Base-by-base conservation (phyloP, 92 coral and sea anemone species). In the Metridium senile region DNA sequence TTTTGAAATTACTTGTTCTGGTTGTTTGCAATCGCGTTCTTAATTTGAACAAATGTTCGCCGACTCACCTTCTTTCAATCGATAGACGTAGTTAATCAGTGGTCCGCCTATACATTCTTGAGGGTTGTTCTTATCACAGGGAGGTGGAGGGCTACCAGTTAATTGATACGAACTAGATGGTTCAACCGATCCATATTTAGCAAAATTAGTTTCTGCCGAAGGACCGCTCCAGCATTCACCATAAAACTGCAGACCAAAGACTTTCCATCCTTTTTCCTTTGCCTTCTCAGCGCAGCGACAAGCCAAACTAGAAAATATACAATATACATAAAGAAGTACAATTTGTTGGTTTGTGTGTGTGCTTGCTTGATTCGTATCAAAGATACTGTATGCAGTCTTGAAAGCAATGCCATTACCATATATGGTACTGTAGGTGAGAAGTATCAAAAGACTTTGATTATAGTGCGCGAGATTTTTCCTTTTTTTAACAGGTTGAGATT, bases 171-270 rank as follows among this genome's bases (percentile, higher is more conserved):
- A 73, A 45, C 72, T 71, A 26, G 45, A 66, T 1, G 71, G 22
- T 0, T 57, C 18, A 10, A 87, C 86, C 1, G 69, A 34, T 25
- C 91, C 91, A 61, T 87, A 81, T 58, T 87, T 77, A 59, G 62
- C 74, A 76, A 62, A 87, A 33, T 30, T 20, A 0, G 80, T 70
- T 52, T 82, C 91, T 1, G 75, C 91, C 27, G 59, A 64, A 49
- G 74, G 80, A 2, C 87, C 91, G 26, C 87, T 82, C 91, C 91
- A 87, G 51, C 91, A 87, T 62, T 87, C 91, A 11, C 91, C 91
- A 17, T 70, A 82, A 58, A 76, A 87, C 71, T 87, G 91, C 76
- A 87, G 31, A 16, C 87, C 91, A 34, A 87, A 87, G 9, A 82
- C 84, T 54, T 81, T 82, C 79, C 80, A 87, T 9, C 91, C 91